Evolutionary conservation across 2,888 invertebrate species (phyloP).

Genomic region (Cecidostiba fungosa): DNA sequence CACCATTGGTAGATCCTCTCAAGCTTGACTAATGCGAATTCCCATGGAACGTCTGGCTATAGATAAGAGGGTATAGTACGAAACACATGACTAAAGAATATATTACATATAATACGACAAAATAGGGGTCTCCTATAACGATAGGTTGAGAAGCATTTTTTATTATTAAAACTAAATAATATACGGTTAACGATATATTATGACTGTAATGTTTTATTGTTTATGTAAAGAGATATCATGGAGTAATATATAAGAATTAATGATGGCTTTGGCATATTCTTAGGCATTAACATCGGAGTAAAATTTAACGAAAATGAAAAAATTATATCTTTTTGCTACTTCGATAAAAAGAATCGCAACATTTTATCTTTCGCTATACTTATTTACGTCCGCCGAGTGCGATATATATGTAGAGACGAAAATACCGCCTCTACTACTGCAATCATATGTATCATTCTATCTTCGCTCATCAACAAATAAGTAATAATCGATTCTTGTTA

Average conservation of each 20-base stretch:
- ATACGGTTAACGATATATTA: no score
- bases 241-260: no score
- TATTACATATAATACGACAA: not conserved
- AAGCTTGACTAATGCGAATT: slow-evolving; percentile 5
- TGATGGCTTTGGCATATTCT: not conserved
- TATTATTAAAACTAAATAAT: no score
- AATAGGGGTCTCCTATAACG: not conserved
- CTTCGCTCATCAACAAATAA: no score
- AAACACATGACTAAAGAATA: not conserved
- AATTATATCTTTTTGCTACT: not conserved
- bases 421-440: no score
- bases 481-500: not conserved
- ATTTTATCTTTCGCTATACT: not conserved
- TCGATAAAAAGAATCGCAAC: not conserved
- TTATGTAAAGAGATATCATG: no score
- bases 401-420: no score
- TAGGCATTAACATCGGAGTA: not conserved
- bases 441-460: no score
- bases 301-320: no score
- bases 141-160: no score
- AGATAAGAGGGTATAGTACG: not conserved
- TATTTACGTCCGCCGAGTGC: not conserved
- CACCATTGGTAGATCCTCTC: not conserved
- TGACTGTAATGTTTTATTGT: no score
- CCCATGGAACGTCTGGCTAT: not conserved